phyloP scores from a whole-genome alignment of 1,140 invertebrate genomes.

The Temnothorax longispinosus region DNA sequence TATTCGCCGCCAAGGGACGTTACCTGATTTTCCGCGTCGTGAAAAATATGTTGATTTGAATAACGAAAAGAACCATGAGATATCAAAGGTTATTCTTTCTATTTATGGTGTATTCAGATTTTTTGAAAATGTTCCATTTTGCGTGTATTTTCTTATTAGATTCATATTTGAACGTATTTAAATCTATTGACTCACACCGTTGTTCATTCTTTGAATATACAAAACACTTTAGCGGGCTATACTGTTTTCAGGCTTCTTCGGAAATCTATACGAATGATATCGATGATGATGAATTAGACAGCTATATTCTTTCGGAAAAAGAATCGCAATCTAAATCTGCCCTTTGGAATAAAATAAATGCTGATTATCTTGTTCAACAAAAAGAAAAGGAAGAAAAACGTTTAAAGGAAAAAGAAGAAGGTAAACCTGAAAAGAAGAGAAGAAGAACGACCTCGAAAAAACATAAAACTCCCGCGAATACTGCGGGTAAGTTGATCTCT shows the following conservation, averaged over 20 bases:
- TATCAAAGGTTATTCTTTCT: too few species aligned
- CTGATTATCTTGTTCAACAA: conserved; percentile 92
- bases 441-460: conserved; percentile 88
- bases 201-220: too few species aligned
- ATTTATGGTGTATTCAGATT: too few species aligned
- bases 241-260: conserved; percentile 60
- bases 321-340: conserved; percentile 92
- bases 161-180: too few species aligned
- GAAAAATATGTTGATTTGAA: too few species aligned
- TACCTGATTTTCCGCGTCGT: too few species aligned
- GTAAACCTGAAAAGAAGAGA: conserved; percentile 92
- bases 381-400: conserved; percentile 94
- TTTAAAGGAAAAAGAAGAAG: conserved; percentile 91
- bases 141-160: too few species aligned
- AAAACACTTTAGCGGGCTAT: too few species aligned
- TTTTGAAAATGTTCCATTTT: background rate
- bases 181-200: too few species aligned
- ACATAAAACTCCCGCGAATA: conserved; percentile 89
- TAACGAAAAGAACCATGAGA: too few species aligned
- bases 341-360: conserved; percentile 94
- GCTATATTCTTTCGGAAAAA: conserved; percentile 93
- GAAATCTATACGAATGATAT: conserved; percentile 93
- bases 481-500: conserved; percentile 86
- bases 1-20: too few species aligned
- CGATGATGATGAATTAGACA: conserved; percentile 95